These are phyloP conservation scores for Salvator merianae DNA, from an alignment of 2,113 vertebrate species.

Conservation along the genomic window DNA sequence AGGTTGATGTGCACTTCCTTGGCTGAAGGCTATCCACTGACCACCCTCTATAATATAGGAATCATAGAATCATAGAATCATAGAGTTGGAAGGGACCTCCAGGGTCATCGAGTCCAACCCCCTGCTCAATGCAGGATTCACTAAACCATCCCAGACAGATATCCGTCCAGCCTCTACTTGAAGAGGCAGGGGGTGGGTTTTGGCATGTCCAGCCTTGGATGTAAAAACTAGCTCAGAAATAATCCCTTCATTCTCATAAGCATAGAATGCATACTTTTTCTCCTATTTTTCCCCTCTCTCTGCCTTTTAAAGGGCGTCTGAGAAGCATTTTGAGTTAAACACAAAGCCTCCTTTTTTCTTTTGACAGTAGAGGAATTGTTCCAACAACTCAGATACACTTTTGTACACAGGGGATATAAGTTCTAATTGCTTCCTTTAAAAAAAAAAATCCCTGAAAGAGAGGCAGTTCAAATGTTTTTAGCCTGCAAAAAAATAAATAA, in stretches of 20 bases:
- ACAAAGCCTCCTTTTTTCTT: background rate
- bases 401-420: background rate
- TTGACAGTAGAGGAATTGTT: rapidly evolving
- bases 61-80: too few species aligned
- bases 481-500: slow-evolving; percentile 2
- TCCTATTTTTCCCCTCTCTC: too few species aligned
- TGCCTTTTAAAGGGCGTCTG: too few species aligned
- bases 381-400: background rate
- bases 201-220: background rate
- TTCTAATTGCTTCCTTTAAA: background rate
- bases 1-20: background rate
- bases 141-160: too few species aligned
- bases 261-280: rapidly evolving
- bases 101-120: too few species aligned
- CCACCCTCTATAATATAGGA: too few species aligned
- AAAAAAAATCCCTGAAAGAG: background rate
- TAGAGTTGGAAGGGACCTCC: too few species aligned
- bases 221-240: background rate
- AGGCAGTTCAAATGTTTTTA: background rate
- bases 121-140: too few species aligned
- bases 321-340: background rate
- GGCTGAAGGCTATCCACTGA: background rate
- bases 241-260: background rate
- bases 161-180: too few species aligned
- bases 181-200: background rate